Base-by-base conservation (phyloP, 2,888 invertebrate genomes). In the Fabriciana adippe region DNA sequence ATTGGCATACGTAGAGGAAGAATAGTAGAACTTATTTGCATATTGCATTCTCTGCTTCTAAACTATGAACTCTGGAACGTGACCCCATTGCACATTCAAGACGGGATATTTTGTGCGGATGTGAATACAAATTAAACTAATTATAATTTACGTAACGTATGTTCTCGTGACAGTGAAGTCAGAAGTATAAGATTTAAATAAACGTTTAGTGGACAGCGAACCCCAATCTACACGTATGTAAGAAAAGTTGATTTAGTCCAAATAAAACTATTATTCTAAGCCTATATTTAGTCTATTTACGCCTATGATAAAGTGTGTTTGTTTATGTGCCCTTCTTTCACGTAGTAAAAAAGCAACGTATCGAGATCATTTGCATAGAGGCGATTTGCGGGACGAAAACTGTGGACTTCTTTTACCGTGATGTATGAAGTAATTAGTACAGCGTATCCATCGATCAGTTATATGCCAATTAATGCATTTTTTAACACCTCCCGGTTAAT, bases 11-110 rank as follows among this genome's bases (percentile, higher is more conserved):
- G 55, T 51, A 35, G 47, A 35, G 66, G 66, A 53, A 69, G 57
- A 61, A 55, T 66, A 54, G 57, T 60, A 68, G 68, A 69, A 53
- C 68, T 70, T 73, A 74, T 75, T 74, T 74, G 72, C 73, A 74
- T 74, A 73, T 74, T 73, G 74, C 74, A 73, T 72, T 69, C 62
- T 62, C 51, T 61, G 18, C 14, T 48, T 48, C 51, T 61, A 61
- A 51, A 51, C 61, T 61, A 51, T 61, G 61, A 61, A 35, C 51
- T 51, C 35, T 18, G 50, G 61, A 51, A 61, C 61, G 61, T 61
- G 51, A 41, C 61, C 61, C 61, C 35, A 61, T 51, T 61, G 51
- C 51, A 61, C 61, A 61, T 61, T 61, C 61, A 61, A 61, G 51
- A 50, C 50, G 35, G 50, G 61, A 51, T 31, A 15, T 61, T 61